Conservation (phyloP, 1,140 invertebrate genomes). For the Trinorchestia longiramus region DNA sequence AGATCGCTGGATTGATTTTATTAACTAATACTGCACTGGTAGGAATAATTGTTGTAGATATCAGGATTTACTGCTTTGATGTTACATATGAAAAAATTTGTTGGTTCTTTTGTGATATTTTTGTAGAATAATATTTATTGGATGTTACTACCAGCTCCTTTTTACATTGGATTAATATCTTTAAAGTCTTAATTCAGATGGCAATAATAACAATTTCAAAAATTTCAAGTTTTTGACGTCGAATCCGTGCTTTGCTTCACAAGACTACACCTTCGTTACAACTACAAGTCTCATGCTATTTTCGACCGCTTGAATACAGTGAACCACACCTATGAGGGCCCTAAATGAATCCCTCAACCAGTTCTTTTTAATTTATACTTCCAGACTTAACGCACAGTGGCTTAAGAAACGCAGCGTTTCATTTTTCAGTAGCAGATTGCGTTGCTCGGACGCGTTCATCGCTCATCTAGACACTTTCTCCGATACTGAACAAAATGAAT, state of each 20-base stretch:
- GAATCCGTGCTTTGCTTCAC: not conserved
- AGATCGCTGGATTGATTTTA: not conserved
- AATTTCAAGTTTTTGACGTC: not conserved
- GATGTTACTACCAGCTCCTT: too few relatives aligned
- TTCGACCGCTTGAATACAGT: not conserved
- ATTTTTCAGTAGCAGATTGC: slow-evolving; percentile 42
- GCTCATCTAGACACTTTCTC: slow-evolving; percentile 20
- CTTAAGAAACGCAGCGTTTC: not conserved
- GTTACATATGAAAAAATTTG: too few relatives aligned
- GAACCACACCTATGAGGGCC: not conserved
- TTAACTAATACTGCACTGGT: not conserved
- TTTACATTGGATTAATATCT: too few relatives aligned
- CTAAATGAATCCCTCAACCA: not conserved
- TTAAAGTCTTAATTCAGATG: too few relatives aligned
- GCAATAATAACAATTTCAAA: not conserved
- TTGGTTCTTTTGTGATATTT: too few relatives aligned
- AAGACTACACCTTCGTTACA: not conserved
- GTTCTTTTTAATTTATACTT: not conserved
- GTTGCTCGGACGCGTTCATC: slow-evolving; percentile 24
- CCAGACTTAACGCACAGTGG: not conserved
- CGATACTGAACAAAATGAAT: slow-evolving; percentile 54
- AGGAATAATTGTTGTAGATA: not conserved
- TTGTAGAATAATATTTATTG: too few relatives aligned
- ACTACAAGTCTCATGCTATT: not conserved
- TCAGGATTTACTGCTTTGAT: not conserved